Evolutionary conservation across 1,140 invertebrate species (phyloP).

Genomic region (Brachionus sp.): DNA sequence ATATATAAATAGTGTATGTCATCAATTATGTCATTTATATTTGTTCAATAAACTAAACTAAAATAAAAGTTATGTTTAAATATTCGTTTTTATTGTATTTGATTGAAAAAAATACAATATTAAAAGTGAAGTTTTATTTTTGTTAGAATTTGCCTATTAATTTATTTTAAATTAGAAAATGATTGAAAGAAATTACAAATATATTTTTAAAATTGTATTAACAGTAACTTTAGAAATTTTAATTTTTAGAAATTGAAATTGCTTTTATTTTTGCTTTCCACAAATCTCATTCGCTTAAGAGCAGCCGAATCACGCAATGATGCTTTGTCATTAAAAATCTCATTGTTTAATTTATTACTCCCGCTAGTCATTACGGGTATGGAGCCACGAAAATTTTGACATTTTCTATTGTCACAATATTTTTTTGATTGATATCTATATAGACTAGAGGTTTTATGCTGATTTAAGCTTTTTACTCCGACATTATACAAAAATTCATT

Average conservation of each 20-base stretch:
- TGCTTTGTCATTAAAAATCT: neutral
- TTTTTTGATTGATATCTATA: neutral
- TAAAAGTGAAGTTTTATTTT: too few relatives aligned
- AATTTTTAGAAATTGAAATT: neutral
- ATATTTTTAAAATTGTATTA: neutral
- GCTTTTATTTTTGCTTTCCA: neutral
- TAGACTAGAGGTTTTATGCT: neutral
- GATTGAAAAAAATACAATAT: too few relatives aligned
- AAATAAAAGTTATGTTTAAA: too few relatives aligned
- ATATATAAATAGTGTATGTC: too few relatives aligned
- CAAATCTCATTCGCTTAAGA: neutral
- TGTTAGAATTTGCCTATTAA: too few relatives aligned
- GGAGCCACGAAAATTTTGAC: conserved; percentile 10
- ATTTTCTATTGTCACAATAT: conserved; percentile 16
- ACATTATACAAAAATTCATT: neutral
- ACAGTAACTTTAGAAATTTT: neutral
- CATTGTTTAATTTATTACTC: neutral
- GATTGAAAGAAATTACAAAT: neutral
- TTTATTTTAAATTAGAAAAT: too few relatives aligned
- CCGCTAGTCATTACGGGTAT: neutral
- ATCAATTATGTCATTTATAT: too few relatives aligned
- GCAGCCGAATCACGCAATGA: neutral
- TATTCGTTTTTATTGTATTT: too few relatives aligned
- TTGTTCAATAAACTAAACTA: too few relatives aligned
- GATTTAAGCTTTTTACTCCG: neutral